These are phyloP conservation scores for Andricus curvator DNA, from an alignment of 2,888 invertebrate genomes.

Conservation along the genomic window DNA sequence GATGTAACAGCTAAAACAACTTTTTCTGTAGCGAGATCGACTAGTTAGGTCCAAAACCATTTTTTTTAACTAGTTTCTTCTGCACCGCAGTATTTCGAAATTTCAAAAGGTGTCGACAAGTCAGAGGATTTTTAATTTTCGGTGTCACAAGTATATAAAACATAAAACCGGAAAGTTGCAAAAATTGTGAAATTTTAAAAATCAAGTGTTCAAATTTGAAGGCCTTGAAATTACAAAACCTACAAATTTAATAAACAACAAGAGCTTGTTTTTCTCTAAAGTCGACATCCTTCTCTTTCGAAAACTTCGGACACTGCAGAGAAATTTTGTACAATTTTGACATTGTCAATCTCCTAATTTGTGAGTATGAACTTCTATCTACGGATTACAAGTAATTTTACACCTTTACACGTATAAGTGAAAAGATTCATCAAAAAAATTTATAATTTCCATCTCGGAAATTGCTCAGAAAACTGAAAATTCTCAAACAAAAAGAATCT, in stretches of 20 bases:
- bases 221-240: neutral
- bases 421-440: conserved; percentile 17
- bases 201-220: neutral
- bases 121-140: neutral
- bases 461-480: neutral
- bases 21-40: conserved; percentile 7
- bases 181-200: neutral
- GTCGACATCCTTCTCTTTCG: neutral
- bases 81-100: neutral
- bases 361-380: conserved; percentile 32
- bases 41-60: neutral
- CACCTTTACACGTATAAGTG: conserved; percentile 25
- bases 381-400: conserved; percentile 31
- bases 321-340: conserved; percentile 33
- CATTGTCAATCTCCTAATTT: conserved; percentile 5
- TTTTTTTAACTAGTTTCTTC: neutral
- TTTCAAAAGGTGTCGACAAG: neutral
- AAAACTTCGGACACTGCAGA: neutral
- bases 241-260: neutral
- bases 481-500: neutral
- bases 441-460: neutral
- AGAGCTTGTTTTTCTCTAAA: neutral
- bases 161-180: neutral
- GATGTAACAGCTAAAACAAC: conserved; percentile 26
- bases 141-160: neutral